Evolutionary conservation across 1,140 invertebrate genomes (phyloP), one percentile per base, ranked within the genome.

Genomic region (Apis cerana): DNA sequence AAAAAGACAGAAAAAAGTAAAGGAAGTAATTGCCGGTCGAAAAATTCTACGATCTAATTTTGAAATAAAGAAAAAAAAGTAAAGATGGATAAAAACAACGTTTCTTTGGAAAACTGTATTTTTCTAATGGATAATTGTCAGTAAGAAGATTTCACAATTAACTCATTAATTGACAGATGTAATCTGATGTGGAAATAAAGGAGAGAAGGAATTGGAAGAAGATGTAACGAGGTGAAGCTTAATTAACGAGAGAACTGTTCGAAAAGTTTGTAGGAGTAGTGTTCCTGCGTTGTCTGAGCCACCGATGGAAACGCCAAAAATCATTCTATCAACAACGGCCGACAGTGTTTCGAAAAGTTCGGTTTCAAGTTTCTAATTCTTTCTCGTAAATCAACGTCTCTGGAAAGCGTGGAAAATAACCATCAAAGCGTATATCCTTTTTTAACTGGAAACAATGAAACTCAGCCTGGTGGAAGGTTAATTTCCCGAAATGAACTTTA

Each of bases 81-180:
- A 33, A 33, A 33, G 1, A 2, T 33, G 33, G 2, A 1, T n/a
- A 58, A 9, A 21, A 59, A n/a, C 58, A 10, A n/a, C 10, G 0
- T 0, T 59, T 59, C 19, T 4, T 11, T 12, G 58, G 10, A n/a
- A 4, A 59, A 59, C 52, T 23, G n/a, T 80, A 85, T 75, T 89
- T 85, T 59, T 4, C 19, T 50, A 27, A 56, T 62, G 50, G 64
- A 85, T 83, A 85, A 43, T 75, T 78, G 83, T 76, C 68, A 62
- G 33, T 27, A 75, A 80, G 71, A 85, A 65, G 79, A 56, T 81
- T 75, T 89, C 59, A 54, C 79, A 85, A 82, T 85, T 89, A 86
- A 84, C 65, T 65, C 62, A 21, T 33, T 48, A 23, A 43, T n/a
- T 27, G 52, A 76, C 69, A 27, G 58, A 23, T 7, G 33, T 58